These are phyloP conservation scores for Poecilia velifera DNA, from an alignment of 2,797 vertebrate genomes.

Conservation along the genomic window DNA sequence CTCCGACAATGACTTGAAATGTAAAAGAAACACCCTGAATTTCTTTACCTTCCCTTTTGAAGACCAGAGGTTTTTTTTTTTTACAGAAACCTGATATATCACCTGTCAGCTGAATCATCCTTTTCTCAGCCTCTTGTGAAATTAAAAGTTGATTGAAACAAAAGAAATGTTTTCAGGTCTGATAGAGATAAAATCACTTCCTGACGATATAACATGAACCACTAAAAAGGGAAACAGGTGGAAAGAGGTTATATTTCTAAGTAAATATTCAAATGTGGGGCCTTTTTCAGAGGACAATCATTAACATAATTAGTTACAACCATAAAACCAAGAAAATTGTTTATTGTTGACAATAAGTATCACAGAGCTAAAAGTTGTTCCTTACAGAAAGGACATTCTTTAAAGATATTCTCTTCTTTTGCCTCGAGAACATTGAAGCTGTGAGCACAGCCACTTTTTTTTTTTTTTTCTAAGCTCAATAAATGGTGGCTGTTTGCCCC, in stretches of 20 bases:
- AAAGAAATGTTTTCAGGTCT: not conserved
- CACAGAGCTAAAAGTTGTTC: not conserved
- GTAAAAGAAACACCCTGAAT: not conserved
- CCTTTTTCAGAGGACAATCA: not conserved
- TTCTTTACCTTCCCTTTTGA: not conserved
- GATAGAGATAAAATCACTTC: not conserved
- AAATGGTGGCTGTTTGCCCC: not conserved
- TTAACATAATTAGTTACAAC: not conserved
- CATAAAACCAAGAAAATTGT: not conserved
- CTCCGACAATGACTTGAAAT: not conserved
- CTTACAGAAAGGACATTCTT: not conserved
- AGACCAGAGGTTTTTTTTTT: not conserved
- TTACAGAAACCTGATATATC: not conserved
- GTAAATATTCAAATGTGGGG: not conserved
- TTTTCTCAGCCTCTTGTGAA: not conserved
- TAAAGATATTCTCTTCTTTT: not conserved
- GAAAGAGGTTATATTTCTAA: not conserved
- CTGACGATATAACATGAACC: not conserved
- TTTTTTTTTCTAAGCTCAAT: not conserved
- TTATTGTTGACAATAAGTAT: not conserved
- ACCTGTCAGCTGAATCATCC: not conserved
- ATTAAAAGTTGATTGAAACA: not conserved
- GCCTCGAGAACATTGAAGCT: not conserved
- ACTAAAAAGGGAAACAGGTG: not conserved
- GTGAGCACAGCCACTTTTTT: not conserved